A percentile compares a stretch with the other conserved stretches of the same genome.
phyloP scores from a whole-genome alignment of 2,113 vertebrate genomes.

The Ranitomeya imitator region DNA sequence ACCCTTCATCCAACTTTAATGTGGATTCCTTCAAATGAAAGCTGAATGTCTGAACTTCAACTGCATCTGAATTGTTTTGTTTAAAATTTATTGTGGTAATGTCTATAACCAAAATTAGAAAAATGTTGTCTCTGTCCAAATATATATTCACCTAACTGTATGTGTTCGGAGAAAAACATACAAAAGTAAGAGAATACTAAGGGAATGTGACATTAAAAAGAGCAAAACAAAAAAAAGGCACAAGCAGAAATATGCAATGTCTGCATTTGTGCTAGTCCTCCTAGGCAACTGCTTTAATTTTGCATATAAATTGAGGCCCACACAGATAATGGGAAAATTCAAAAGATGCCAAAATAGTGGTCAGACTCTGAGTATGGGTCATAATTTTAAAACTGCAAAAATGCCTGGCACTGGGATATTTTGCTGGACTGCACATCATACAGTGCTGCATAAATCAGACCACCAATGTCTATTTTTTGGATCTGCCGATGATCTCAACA shows the following conservation, averaged over 20 bases:
- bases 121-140: too few relatives aligned
- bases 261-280: neutral
- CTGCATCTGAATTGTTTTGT: too few relatives aligned
- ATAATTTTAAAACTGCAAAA: neutral
- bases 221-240: neutral
- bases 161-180: neutral
- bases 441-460: conserved; percentile 36
- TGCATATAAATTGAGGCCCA: neutral
- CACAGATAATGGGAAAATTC: neutral
- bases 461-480: neutral
- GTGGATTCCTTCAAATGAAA: too few relatives aligned
- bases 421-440: neutral
- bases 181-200: neutral
- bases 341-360: neutral
- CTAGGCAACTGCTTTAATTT: neutral
- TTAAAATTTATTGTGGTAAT: too few relatives aligned
- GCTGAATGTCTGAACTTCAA: too few relatives aligned
- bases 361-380: neutral
- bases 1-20: too few relatives aligned
- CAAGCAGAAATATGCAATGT: neutral
- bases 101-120: too few relatives aligned
- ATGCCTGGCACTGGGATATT: neutral
- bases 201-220: neutral
- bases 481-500: conserved; percentile 12
- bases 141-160: too few relatives aligned